Base-by-base conservation (phyloP, 1,140 invertebrate species). In the Lerema accius region DNA sequence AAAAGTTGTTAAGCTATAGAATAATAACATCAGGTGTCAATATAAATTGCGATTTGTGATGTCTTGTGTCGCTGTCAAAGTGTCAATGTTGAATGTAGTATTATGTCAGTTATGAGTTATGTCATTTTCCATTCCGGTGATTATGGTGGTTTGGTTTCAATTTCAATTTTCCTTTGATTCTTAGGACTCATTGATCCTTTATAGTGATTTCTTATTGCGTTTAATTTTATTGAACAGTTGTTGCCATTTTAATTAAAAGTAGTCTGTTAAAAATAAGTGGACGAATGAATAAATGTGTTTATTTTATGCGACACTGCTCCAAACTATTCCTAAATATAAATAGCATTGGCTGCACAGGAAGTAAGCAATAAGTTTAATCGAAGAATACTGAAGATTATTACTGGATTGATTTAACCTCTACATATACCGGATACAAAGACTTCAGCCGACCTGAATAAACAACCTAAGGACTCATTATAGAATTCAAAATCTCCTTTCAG, bases 401-500 rank as follows among this genome's bases (percentile, higher is more conserved):
- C 3, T 5, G 6, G 9, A 32, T 32, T 32, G 16, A 43, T 43
- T 32, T 26, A 46, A 46, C 45, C 45, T 46, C n/a, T 26, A 26
- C 13, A 46, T 26, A 46, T 26, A 53, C 37, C 35, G 50, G 35
- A 26, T 7, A n/a, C 50, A 16, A 17, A 32, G 49, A 51, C 17
- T 1, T 53, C 16, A 40, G 50, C 50, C 37, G 26, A 53, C 5
- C 37, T 35, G 10, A 4, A 2, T 32, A 7, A 7, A 32, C 1
- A 7, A 32, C 35, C n/a, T 37, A 11, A 37, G n/a, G 7, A 1
- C 0, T 37, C n/a, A 11, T 3, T 37, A 11, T 3, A 23, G 19
- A 23, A 37, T 37, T 11, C 1, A 0, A 37, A 11, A 37, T n/a
- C n/a, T 37, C 14, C 49, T 71, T 73, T 35, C 61, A 73, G 71